Evolutionary conservation across 2,113 vertebrate species (phyloP), one percentile per base, ranked within the genome.

Genomic region (Centropristis striata): DNA sequence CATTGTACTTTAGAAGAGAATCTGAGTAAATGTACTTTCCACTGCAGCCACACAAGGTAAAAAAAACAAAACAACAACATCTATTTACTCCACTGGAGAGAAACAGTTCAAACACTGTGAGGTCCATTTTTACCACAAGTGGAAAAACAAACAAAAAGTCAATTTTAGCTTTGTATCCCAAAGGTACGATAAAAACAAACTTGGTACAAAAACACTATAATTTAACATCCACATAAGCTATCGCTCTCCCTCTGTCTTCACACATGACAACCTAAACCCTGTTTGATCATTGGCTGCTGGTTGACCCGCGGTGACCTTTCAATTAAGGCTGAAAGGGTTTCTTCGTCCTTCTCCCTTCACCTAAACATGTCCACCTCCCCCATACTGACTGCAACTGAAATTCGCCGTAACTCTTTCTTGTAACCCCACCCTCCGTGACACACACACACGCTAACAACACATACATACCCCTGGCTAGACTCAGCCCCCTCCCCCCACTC

Each of bases 261-360:
- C 20, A 69, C 57, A 86, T 58, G 27, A 75, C 70, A 70, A 41
- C 23, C 3, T 49, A 10, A 25, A 25, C 37, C 37, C 8, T 55
- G 75, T 89, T 78, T 86, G 69, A 90, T 89, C 81, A 67, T 25
- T 63, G 68, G 50, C 66, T 83, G 55, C 58, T 11, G 37, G 13
- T 36, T 89, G 86, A 92, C 84, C 86, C 75, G 1, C 4, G 27
- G 67, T 77, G 83, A 90, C 83, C 87, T 81, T 84, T 89, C 84
- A 90, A 85, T 92, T 81, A 75, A 58, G 57, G 39, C 78, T 81
- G 69, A 93, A 89, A 90, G 81, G 53, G 50, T 77, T 65, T 12
- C 36, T 49, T 59, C 28, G 12, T 50, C 70, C 54, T 13, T 23
- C 71, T 51, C 11, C 71, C 54, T 54, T 67, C 44, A 79, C 78